Evolutionary conservation across 2,113 vertebrate genomes (phyloP).

Genomic region (Notiomystis cincta): DNA sequence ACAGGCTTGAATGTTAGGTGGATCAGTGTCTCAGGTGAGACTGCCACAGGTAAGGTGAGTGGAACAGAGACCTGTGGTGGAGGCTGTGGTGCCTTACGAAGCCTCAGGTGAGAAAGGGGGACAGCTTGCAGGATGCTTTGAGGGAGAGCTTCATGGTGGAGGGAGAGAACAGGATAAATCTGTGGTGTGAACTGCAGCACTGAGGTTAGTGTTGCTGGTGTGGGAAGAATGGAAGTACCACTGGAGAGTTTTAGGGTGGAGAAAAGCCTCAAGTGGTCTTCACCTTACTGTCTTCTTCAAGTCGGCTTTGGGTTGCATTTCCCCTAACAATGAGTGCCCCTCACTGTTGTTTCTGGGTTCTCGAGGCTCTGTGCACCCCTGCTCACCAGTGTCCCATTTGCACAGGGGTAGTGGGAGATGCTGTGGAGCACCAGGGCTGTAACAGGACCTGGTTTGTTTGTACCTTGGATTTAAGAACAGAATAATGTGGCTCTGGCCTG

Average conservation of each 20-base stretch:
- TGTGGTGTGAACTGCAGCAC: background rate
- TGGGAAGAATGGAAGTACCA: background rate
- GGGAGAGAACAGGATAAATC: background rate
- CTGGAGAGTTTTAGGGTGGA: background rate
- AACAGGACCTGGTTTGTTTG: background rate
- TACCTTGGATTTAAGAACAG: background rate
- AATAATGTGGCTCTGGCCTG: background rate
- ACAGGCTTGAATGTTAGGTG: background rate
- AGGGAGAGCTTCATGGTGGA: background rate
- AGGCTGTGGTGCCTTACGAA: rapidly evolving
- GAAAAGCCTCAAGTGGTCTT: background rate
- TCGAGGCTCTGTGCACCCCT: background rate
- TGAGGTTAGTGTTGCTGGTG: background rate
- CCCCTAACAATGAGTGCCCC: rapidly evolving
- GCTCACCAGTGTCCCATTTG: rapidly evolving
- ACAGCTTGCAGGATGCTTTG: background rate
- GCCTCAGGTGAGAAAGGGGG: background rate
- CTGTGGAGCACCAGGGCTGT: background rate
- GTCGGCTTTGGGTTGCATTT: background rate
- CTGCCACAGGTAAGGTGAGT: background rate
- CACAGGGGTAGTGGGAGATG: rapidly evolving
- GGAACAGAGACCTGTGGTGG: background rate
- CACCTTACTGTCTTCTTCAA: too few relatives aligned
- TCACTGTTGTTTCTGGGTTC: rapidly evolving
- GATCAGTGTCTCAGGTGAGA: background rate